These are phyloP conservation scores for Megalopta genalis DNA, from an alignment of 1,140 invertebrate genomes.

Conservation along the genomic window DNA sequence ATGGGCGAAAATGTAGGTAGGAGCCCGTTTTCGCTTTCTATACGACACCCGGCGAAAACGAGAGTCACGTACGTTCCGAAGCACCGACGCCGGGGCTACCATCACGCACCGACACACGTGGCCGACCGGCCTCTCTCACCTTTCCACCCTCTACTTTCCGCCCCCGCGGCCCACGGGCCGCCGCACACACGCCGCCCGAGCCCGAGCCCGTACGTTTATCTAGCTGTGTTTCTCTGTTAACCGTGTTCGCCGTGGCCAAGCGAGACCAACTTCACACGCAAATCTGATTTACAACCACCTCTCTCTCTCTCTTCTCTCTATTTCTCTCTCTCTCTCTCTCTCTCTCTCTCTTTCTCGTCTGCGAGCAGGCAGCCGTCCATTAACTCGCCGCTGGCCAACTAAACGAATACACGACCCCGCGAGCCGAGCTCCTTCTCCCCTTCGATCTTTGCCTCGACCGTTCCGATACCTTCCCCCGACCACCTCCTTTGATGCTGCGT, in stretches of 20 bases:
- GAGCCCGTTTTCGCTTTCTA: conserved; percentile 79
- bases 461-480: too few relatives aligned
- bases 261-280: not conserved
- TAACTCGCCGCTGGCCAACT: too few relatives aligned
- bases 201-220: not conserved
- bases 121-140: conserved; percentile 44
- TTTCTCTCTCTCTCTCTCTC: too few relatives aligned
- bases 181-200: too few relatives aligned
- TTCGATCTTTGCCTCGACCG: too few relatives aligned
- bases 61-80: conserved; percentile 77
- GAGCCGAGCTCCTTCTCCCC: too few relatives aligned
- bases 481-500: too few relatives aligned
- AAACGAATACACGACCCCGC: too few relatives aligned
- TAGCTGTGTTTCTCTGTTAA: conserved; percentile 27
- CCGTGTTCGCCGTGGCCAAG: not conserved
- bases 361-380: not conserved
- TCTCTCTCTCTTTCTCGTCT: too few relatives aligned
- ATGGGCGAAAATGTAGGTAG: conserved; percentile 80
- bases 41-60: conserved; percentile 77
- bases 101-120: conserved; percentile 64
- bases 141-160: conserved; percentile 12
- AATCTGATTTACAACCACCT: not conserved
- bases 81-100: conserved; percentile 68
- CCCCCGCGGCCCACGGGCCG: not conserved
- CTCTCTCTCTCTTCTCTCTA: too few relatives aligned